These are phyloP conservation scores for Phrynosoma blainvillii DNA, from an alignment of 2,113 vertebrate species.

Conservation along the genomic window DNA sequence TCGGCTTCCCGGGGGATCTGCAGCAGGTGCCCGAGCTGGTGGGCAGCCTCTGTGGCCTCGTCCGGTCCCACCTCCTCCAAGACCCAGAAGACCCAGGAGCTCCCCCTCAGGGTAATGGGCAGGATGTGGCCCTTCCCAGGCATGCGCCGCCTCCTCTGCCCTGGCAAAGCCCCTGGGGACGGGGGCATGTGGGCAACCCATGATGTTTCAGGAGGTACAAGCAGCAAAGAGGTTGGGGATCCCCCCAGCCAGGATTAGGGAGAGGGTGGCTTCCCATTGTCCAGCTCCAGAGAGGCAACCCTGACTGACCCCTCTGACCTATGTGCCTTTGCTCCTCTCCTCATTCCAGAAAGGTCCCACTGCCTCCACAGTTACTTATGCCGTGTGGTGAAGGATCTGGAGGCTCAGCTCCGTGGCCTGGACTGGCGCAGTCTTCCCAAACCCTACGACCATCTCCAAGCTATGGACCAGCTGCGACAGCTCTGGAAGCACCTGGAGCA, in stretches of 20 bases:
- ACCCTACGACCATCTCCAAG: constrained; percentile 24
- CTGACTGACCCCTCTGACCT: neutral
- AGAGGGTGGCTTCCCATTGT: no score
- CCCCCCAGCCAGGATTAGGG: no score
- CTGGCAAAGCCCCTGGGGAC: no score
- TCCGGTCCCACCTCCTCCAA: neutral
- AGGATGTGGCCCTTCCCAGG: neutral
- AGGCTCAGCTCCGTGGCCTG: neutral
- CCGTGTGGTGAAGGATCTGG: constrained; percentile 41
- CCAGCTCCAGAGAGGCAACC: no score
- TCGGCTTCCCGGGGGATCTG: neutral
- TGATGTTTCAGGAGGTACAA: no score
- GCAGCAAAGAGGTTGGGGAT: no score
- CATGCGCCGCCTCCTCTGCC: no score
- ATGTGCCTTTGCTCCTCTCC: neutral
- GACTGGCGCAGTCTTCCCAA: neutral
- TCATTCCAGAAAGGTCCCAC: constrained; percentile 7
- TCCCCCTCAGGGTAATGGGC: neutral
- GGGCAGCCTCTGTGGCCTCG: neutral
- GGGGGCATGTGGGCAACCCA: no score
- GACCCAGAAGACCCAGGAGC: neutral
- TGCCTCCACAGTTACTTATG: constrained; percentile 49
- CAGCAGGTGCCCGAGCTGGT: neutral
- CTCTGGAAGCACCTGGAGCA: constrained; percentile 37
- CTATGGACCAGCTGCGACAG: constrained; percentile 26